These are phyloP conservation scores for Montipora efflorescens DNA, from an alignment of 64 coral and sea anemone genomes.

Conservation along the genomic window DNA sequence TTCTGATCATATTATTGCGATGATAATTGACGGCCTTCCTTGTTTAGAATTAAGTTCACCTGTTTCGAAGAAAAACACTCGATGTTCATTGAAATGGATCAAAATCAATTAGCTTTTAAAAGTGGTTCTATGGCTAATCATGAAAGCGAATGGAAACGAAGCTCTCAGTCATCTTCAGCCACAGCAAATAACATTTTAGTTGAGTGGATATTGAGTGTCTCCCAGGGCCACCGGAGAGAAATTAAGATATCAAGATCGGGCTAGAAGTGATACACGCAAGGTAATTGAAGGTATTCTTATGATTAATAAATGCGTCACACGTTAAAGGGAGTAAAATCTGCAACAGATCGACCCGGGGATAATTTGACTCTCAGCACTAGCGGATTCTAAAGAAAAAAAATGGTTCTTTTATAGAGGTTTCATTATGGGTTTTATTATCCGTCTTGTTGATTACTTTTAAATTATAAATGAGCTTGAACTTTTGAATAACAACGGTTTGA, in stretches of 20 bases:
- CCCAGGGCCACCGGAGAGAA: not conserved
- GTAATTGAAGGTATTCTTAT: not conserved
- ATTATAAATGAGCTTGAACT: not conserved
- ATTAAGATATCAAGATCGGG: not conserved
- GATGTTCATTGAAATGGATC: not conserved
- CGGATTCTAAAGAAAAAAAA: not conserved
- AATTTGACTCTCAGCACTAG: not conserved
- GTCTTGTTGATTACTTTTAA: not conserved
- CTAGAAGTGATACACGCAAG: not conserved
- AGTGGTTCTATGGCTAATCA: not conserved
- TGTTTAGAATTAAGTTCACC: not conserved
- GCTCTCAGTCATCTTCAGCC: not conserved
- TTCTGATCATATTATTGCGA: not conserved
- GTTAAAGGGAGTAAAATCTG: no score
- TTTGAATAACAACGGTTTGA: not conserved
- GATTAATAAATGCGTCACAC: not conserved
- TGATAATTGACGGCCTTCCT: not conserved
- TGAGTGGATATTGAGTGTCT: not conserved
- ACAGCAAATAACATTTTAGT: not conserved
- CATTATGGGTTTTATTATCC: not conserved
- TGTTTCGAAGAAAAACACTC: not conserved
- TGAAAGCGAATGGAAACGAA: not conserved
- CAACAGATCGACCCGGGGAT: no score
- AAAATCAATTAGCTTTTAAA: constrained; percentile 31
- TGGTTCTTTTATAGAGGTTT: not conserved